Percentiles rank a stretch among this genome's conserved stretches.
Evolutionary conservation across 2,888 invertebrate species (phyloP).

Genomic region (Dryocosmus kuriphilus): DNA sequence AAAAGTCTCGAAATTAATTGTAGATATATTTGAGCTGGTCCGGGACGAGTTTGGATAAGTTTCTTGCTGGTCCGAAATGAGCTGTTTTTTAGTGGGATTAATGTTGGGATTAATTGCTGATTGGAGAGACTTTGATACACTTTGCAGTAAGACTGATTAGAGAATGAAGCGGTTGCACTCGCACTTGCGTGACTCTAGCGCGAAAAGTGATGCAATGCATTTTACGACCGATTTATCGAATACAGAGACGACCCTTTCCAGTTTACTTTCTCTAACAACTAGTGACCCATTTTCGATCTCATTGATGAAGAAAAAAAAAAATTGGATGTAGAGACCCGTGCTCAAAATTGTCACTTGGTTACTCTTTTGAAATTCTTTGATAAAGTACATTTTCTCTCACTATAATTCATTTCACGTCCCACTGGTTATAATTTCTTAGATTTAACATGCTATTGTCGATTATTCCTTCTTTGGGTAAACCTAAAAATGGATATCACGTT

Average conservation of each 20-base stretch:
- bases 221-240: constrained; percentile 35
- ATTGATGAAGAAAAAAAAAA: background rate
- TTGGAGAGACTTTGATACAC: background rate
- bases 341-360: background rate
- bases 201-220: constrained; percentile 47
- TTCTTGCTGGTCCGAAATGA: no score
- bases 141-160: background rate
- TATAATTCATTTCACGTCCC: no score
- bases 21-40: no score
- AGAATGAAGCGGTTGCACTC: background rate
- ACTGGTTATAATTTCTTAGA: background rate
- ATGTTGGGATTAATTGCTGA: background rate
- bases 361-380: background rate
- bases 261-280: constrained; percentile 42
- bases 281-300: constrained; percentile 52
- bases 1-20: background rate
- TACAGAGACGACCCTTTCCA: constrained; percentile 47
- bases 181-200: background rate
- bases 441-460: background rate
- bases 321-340: background rate
- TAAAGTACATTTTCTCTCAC: no score
- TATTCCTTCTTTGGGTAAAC: background rate
- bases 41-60: no score
- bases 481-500: background rate
- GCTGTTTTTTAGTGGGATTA: background rate